Percentiles rank a stretch among this genome's conserved stretches.
These are phyloP conservation scores for Aphodius sticticus DNA, from an alignment of 2,888 invertebrate species.

Conservation along the genomic window DNA sequence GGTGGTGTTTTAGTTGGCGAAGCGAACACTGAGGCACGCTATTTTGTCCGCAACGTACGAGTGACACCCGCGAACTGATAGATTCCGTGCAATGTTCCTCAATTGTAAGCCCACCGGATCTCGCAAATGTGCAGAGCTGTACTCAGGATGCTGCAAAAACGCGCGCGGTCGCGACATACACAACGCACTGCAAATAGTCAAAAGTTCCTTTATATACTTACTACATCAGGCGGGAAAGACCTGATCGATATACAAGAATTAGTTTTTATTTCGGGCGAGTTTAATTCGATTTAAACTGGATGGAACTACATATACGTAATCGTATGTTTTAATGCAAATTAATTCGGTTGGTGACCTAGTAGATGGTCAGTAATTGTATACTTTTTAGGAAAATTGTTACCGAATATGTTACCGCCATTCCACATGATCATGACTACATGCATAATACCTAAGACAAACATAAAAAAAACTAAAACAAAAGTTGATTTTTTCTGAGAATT, in stretches of 20 bases:
- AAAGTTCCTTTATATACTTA: slow-evolving; percentile 11
- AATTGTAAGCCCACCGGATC: slow-evolving; percentile 46
- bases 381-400: neutral
- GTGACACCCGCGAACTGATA: slow-evolving; percentile 46
- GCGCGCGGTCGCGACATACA: slow-evolving; percentile 15
- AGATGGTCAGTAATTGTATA: neutral
- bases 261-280: neutral
- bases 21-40: slow-evolving; percentile 36
- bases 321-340: neutral
- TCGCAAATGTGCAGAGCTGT: slow-evolving; percentile 44
- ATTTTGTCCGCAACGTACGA: slow-evolving; percentile 38
- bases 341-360: neutral
- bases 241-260: neutral
- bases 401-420: neutral
- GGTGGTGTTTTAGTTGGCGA: neutral
- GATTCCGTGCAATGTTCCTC: slow-evolving; percentile 42
- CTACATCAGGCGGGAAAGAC: neutral
- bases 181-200: slow-evolving; percentile 25
- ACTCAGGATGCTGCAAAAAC: slow-evolving; percentile 35
- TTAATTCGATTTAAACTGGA: neutral
- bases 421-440: too few species aligned
- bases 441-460: too few species aligned
- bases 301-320: neutral
- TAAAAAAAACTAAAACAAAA: too few species aligned
- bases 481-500: too few species aligned